A percentile compares a stretch with the other conserved stretches of the same genome.
Conservation (phyloP, 30 jellyfish, hydroid and myxozoan genomes). For the Aurelia sp. region DNA sequence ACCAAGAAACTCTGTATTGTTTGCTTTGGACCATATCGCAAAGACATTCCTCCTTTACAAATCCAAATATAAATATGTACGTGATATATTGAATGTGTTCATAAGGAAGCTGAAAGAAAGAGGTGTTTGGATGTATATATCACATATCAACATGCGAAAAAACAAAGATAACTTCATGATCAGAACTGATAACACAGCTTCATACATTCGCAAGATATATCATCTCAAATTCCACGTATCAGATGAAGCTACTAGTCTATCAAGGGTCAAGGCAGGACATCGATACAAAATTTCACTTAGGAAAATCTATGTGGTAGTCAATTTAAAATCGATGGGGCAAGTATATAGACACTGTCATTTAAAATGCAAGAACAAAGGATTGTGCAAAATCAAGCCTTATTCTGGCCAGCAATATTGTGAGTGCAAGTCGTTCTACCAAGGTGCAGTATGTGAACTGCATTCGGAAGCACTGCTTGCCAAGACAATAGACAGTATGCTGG, state of each 20-base stretch:
- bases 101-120: not conserved
- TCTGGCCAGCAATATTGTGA: not conserved
- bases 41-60: too few relatives aligned
- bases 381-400: slow-evolving; percentile 12
- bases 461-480: not conserved
- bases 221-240: too few relatives aligned
- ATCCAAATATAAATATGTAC: too few relatives aligned
- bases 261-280: too few relatives aligned
- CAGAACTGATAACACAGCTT: too few relatives aligned
- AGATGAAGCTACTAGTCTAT: too few relatives aligned
- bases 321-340: slow-evolving; percentile 1
- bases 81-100: not conserved
- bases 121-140: not conserved
- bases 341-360: slow-evolving; percentile 17
- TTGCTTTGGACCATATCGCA: too few relatives aligned
- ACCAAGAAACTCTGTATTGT: too few relatives aligned
- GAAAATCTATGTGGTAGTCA: slow-evolving; percentile 1
- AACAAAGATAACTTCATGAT: not conserved
- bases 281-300: too few relatives aligned
- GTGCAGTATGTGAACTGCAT: slow-evolving; percentile 1
- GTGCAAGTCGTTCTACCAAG: slow-evolving; percentile 7
- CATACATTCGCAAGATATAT: too few relatives aligned
- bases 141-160: not conserved
- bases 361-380: slow-evolving; percentile 21
- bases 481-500: slow-evolving; percentile 17